phyloP scores from a whole-genome alignment of 2,113 vertebrate species.

The Pungitius pungitius region DNA sequence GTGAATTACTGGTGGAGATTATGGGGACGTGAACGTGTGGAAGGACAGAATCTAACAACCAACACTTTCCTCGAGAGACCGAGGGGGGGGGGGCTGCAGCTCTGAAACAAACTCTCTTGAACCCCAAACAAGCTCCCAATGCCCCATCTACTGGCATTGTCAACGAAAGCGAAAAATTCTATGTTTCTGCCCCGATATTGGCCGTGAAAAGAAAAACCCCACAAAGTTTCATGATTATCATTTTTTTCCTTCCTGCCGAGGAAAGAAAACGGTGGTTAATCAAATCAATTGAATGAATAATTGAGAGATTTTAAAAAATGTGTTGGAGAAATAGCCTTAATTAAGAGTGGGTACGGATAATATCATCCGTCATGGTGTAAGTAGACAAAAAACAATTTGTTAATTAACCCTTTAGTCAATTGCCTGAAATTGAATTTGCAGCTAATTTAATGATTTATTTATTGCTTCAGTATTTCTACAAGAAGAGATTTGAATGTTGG shows the following conservation, averaged over 20 bases:
- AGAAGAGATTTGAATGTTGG: not conserved
- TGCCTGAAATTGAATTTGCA: not conserved
- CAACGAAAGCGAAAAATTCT: not conserved
- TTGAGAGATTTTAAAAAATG: not conserved
- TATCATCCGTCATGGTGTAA: not conserved
- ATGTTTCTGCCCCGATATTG: not conserved
- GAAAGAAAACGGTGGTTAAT: constrained; percentile 3
- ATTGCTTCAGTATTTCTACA: not conserved
- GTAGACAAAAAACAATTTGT: not conserved
- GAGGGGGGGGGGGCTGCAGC: not conserved
- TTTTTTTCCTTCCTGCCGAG: not conserved
- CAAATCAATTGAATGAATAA: not conserved
- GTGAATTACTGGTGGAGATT: constrained; percentile 82
- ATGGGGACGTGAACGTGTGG: constrained; percentile 44
- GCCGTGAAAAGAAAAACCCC: not conserved
- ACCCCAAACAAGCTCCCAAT: constrained; percentile 15
- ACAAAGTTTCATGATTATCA: not conserved
- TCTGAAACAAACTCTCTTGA: constrained; percentile 19
- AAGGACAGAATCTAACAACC: constrained; percentile 13
- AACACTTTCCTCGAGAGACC: constrained; percentile 19
- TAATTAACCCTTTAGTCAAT: not conserved
- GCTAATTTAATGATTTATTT: not conserved
- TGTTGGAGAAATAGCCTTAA: not conserved
- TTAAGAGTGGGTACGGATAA: not conserved
- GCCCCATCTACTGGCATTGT: not conserved